Evolutionary conservation across 2,797 vertebrate species (phyloP).

Genomic region (Potorous gilbertii): DNA sequence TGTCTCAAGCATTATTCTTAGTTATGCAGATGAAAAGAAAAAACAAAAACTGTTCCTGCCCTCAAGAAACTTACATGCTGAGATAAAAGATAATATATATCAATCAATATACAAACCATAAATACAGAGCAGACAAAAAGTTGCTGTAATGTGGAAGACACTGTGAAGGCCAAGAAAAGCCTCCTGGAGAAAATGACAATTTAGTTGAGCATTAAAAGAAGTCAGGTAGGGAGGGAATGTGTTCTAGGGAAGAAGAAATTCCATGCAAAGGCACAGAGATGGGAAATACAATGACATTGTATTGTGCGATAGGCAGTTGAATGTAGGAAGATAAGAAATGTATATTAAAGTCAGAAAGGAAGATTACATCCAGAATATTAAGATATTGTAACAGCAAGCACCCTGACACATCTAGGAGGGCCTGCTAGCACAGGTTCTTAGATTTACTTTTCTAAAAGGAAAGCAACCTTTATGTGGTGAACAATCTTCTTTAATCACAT

Average conservation of each 20-base stretch:
- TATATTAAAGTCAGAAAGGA: background rate
- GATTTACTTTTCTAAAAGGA: too few relatives aligned
- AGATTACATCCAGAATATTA: background rate
- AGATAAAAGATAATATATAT: background rate
- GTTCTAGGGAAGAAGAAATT: background rate
- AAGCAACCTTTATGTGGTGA: too few relatives aligned
- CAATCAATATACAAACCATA: background rate
- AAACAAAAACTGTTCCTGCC: slow-evolving; percentile 13
- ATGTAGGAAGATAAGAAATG: background rate
- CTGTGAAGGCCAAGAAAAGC: background rate
- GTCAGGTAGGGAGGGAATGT: background rate
- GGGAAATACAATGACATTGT: background rate
- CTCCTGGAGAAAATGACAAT: background rate
- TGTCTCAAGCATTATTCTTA: background rate
- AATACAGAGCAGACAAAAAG: background rate
- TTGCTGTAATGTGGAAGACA: background rate
- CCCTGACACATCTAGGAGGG: too few relatives aligned
- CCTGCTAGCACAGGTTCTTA: too few relatives aligned
- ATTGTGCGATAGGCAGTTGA: background rate
- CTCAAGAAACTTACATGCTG: slow-evolving; percentile 26
- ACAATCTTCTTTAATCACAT: too few relatives aligned
- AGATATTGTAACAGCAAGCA: too few relatives aligned
- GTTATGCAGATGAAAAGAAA: background rate
- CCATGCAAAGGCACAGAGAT: background rate
- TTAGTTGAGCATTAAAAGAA: background rate